These are phyloP conservation scores for Campylorhamphus procurvoides DNA, from an alignment of 2,113 vertebrate species.

Conservation along the genomic window DNA sequence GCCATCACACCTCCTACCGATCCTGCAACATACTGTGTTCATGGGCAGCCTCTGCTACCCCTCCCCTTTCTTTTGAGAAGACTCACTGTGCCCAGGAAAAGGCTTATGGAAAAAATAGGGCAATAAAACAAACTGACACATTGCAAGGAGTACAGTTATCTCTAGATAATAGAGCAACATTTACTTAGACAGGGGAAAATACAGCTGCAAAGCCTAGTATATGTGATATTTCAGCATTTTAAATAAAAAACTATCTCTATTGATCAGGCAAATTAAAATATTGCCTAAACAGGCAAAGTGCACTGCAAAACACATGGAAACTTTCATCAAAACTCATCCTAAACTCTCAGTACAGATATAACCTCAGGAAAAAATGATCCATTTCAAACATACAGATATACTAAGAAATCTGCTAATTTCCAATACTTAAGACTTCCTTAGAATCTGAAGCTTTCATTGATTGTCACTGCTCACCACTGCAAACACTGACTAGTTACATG, in stretches of 20 bases:
- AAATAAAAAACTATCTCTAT: background rate
- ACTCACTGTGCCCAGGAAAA: background rate
- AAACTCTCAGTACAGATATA: background rate
- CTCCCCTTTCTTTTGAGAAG: background rate
- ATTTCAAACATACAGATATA: background rate
- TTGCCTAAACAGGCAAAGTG: background rate
- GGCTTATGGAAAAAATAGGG: background rate
- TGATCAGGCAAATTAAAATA: background rate
- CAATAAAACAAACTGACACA: background rate
- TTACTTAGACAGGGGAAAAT: background rate
- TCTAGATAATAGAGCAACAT: background rate
- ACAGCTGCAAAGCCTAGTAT: background rate
- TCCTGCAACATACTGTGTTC: background rate
- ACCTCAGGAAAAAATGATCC: background rate
- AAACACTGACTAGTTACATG: background rate
- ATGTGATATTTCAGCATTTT: background rate
- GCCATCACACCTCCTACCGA: rapidly evolving
- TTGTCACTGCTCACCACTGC: background rate
- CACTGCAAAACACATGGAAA: background rate
- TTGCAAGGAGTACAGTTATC: background rate
- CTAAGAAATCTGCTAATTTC: background rate
- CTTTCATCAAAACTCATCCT: background rate
- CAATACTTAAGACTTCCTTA: background rate
- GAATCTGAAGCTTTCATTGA: background rate
- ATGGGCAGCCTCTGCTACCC: background rate